These are phyloP conservation scores for Ophraella communa DNA, from an alignment of 2,888 invertebrate species.

Conservation along the genomic window DNA sequence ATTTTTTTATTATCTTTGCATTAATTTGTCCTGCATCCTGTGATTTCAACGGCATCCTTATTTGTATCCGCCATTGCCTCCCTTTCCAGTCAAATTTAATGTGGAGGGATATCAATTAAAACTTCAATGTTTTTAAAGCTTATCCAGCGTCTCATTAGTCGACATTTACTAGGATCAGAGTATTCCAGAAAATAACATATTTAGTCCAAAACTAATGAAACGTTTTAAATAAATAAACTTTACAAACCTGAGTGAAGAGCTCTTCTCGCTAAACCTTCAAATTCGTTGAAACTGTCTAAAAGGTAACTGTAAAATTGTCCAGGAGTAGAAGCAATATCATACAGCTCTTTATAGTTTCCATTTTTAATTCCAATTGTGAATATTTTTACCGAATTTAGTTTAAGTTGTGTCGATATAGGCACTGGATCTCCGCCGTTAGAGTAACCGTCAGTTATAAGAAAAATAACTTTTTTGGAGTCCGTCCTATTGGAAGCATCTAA, in stretches of 20 bases:
- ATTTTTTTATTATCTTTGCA: too few relatives aligned
- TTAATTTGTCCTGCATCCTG: too few relatives aligned
- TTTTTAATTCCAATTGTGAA: constrained; percentile 69
- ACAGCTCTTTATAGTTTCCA: constrained; percentile 69
- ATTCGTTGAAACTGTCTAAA: constrained; percentile 71
- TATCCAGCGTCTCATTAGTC: too few relatives aligned
- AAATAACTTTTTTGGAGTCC: constrained; percentile 66
- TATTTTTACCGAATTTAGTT: constrained; percentile 63
- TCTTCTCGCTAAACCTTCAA: constrained; percentile 71
- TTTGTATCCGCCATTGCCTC: too few relatives aligned
- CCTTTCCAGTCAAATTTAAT: too few relatives aligned
- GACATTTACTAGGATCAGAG: too few relatives aligned
- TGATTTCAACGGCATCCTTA: too few relatives aligned
- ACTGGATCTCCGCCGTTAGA: constrained; percentile 74
- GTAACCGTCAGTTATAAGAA: constrained; percentile 74
- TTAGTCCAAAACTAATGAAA: background rate
- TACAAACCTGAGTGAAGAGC: constrained; percentile 70
- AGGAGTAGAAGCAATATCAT: constrained; percentile 69
- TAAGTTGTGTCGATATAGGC: constrained; percentile 65
- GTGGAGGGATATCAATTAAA: too few relatives aligned
- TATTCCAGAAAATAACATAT: too few relatives aligned
- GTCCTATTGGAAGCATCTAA: constrained; percentile 57
- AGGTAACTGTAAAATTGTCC: constrained; percentile 70
- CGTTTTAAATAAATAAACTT: too few relatives aligned
- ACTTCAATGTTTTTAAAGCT: too few relatives aligned